phyloP scores from a whole-genome alignment of 2,888 invertebrate genomes.

The Apodemia duryi region DNA sequence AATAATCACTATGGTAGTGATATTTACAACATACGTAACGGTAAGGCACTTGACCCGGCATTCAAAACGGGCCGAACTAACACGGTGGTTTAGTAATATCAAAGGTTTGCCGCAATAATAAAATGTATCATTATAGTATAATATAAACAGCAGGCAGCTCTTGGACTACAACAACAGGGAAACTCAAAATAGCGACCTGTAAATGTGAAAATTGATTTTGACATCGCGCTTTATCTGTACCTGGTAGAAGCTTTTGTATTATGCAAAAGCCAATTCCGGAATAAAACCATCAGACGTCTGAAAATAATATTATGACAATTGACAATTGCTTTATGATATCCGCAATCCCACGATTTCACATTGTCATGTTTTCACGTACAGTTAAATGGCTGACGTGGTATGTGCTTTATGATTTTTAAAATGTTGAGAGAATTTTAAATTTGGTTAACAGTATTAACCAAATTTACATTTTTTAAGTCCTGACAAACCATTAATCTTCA shows the following conservation, averaged over 20 bases:
- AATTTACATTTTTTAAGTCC: too few relatives aligned
- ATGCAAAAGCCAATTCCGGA: conserved; percentile 60
- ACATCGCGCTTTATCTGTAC: conserved; percentile 56
- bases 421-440: background rate
- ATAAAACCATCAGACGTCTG: conserved; percentile 36
- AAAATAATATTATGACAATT: conserved; percentile 34
- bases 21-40: too few relatives aligned
- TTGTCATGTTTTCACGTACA: conserved; percentile 12
- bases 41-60: too few relatives aligned
- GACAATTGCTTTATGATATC: conserved; percentile 25
- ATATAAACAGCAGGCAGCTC: conserved; percentile 28
- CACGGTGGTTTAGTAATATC: too few relatives aligned
- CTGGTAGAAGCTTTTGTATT: conserved; percentile 52
- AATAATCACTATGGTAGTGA: too few relatives aligned
- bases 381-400: conserved; percentile 9
- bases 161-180: conserved; percentile 41
- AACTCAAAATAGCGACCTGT: conserved; percentile 66
- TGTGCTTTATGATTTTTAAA: background rate
- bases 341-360: conserved; percentile 16
- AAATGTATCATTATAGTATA: background rate
- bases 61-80: too few relatives aligned
- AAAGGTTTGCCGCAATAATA: too few relatives aligned
- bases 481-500: too few relatives aligned
- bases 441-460: background rate
- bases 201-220: conserved; percentile 72